Conservation (phyloP, 2,888 invertebrate species). For the Pantelozetes paolii region DNA sequence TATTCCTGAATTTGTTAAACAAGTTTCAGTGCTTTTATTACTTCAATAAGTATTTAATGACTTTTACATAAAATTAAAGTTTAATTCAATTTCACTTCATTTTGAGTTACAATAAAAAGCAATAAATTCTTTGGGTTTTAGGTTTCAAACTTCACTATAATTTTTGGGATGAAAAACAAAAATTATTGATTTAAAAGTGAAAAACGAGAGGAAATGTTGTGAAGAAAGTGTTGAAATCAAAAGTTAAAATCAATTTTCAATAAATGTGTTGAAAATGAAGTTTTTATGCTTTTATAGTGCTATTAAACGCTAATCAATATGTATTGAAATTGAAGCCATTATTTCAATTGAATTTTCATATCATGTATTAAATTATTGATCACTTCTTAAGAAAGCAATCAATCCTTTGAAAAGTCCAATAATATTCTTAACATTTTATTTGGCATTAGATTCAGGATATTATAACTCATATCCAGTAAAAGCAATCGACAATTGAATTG, state of each 20-base stretch:
- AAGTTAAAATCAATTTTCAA: too few relatives aligned
- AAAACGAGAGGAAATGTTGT: too few relatives aligned
- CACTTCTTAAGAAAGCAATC: neutral
- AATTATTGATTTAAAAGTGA: too few relatives aligned
- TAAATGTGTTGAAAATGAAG: too few relatives aligned
- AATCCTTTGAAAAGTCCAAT: neutral
- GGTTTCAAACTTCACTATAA: too few relatives aligned
- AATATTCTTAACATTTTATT: neutral
- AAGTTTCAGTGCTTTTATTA: neutral
- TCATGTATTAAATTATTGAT: neutral
- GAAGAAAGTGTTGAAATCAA: too few relatives aligned
- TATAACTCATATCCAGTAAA: neutral
- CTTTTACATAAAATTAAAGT: too few relatives aligned
- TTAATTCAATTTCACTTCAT: too few relatives aligned
- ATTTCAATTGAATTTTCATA: neutral
- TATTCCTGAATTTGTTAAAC: neutral
- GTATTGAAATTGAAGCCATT: neutral
- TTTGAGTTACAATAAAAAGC: too few relatives aligned
- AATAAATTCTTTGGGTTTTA: too few relatives aligned
- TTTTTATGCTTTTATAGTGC: too few relatives aligned
- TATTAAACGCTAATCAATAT: neutral
- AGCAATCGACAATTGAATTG: constrained; percentile 1
- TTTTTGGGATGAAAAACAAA: too few relatives aligned
- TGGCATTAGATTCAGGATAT: neutral
- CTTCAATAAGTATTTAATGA: constrained; percentile 2